Percentiles rank a stretch among this genome's conserved stretches.
Evolutionary conservation across 2,113 vertebrate genomes (phyloP).

Genomic region (Nyctibius bracteatus): DNA sequence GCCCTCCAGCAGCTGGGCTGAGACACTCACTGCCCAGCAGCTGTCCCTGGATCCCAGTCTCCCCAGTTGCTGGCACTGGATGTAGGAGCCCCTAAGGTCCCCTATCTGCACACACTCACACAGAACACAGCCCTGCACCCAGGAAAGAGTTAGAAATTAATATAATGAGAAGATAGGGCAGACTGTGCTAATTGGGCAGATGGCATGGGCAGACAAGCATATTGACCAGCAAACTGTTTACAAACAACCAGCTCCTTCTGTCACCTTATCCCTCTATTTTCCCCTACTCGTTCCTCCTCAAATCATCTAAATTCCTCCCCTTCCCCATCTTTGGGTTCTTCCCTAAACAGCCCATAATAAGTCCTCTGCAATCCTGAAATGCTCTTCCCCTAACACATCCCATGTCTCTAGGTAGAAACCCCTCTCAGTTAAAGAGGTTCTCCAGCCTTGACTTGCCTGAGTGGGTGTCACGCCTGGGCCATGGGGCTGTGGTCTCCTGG

Average conservation of each 20-base stretch:
- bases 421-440: not conserved
- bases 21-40: not conserved
- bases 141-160: not conserved
- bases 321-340: not conserved
- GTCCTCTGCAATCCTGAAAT: not conserved
- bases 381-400: too few relatives aligned
- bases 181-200: not conserved
- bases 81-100: fast-evolving
- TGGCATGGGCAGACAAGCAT: not conserved
- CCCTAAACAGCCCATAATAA: not conserved
- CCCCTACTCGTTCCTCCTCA: too few relatives aligned
- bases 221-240: not conserved
- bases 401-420: not conserved
- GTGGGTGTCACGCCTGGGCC: fast-evolving
- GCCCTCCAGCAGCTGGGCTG: not conserved
- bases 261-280: not conserved
- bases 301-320: not conserved
- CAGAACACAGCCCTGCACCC: not conserved
- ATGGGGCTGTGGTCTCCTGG: not conserved
- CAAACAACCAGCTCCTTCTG: not conserved
- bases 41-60: not conserved
- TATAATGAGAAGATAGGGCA: not conserved
- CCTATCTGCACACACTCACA: not conserved
- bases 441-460: not conserved
- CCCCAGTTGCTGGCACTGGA: not conserved